A percentile compares a stretch with the other conserved stretches of the same genome.
Conservation (phyloP, 2,797 vertebrate species). For the Lepilemur ruficaudatus region DNA sequence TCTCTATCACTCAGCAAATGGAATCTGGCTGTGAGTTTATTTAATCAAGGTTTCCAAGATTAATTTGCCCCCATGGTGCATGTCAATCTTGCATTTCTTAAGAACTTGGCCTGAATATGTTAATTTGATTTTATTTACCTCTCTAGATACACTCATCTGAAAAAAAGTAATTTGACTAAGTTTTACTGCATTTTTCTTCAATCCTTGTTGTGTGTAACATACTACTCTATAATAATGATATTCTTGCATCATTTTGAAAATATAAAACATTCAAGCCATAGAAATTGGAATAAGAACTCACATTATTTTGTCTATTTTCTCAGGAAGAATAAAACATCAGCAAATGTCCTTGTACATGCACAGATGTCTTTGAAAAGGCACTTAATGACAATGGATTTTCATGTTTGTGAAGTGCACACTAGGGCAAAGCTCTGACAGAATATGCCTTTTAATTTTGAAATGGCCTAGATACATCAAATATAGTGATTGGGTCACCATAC, state of each 20-base stretch:
- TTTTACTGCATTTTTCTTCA: background rate
- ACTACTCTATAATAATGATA: background rate
- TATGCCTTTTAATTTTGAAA: constrained; percentile 49
- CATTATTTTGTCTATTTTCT: background rate
- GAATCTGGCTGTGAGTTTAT: background rate
- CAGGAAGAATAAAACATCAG: background rate
- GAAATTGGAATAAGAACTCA: background rate
- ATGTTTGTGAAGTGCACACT: background rate
- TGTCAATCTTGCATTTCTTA: background rate
- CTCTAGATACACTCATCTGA: background rate
- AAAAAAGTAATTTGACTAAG: background rate
- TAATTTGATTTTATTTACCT: constrained; percentile 3
- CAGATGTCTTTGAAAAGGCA: background rate
- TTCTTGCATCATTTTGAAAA: background rate
- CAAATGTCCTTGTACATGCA: background rate
- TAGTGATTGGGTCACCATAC: background rate
- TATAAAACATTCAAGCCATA: background rate
- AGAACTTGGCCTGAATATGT: background rate
- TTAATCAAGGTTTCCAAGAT: background rate
- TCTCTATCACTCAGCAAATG: background rate
- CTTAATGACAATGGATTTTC: background rate
- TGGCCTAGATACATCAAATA: constrained; percentile 31
- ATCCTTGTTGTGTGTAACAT: background rate
- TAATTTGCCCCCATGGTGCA: background rate
- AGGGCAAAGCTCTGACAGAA: background rate